phyloP scores from a whole-genome alignment of 2,797 vertebrate genomes.

The Sebastes elongatus region DNA sequence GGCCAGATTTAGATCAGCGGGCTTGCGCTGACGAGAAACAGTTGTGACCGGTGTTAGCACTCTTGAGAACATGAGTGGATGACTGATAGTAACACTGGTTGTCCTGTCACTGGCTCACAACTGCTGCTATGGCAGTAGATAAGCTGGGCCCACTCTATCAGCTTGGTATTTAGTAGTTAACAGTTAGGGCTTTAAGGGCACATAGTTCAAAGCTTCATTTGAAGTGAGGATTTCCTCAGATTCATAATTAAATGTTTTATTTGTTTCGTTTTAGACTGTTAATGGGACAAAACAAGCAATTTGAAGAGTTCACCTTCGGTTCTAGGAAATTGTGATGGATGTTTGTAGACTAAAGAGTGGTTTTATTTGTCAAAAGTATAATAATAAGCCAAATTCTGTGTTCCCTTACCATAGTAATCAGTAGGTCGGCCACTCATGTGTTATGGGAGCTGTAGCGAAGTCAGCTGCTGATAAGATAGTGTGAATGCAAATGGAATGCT shows the following conservation, averaged over 20 bases:
- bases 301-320: not conserved
- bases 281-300: not conserved
- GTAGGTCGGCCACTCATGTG: not conserved
- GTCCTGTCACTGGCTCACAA: conserved; percentile 25
- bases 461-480: not conserved
- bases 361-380: not conserved
- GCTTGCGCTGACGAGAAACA: conserved; percentile 13
- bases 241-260: not conserved
- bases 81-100: conserved; percentile 43
- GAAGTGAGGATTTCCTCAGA: not conserved
- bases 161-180: conserved; percentile 4
- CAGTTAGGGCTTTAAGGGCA: not conserved
- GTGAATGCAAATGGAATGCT: not conserved
- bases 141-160: conserved; percentile 29
- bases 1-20: not conserved
- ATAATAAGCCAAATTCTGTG: not conserved
- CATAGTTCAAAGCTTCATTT: not conserved
- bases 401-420: not conserved
- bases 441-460: not conserved
- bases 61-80: conserved; percentile 45
- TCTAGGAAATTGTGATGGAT: not conserved
- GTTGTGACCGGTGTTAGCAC: conserved; percentile 31
- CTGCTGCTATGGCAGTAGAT: conserved; percentile 36
- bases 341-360: not conserved
- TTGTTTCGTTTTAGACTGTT: not conserved